Evolutionary conservation across 2,888 invertebrate species (phyloP), one percentile per base, ranked within the genome.

Genomic region (Melikaiella ostensackeni): DNA sequence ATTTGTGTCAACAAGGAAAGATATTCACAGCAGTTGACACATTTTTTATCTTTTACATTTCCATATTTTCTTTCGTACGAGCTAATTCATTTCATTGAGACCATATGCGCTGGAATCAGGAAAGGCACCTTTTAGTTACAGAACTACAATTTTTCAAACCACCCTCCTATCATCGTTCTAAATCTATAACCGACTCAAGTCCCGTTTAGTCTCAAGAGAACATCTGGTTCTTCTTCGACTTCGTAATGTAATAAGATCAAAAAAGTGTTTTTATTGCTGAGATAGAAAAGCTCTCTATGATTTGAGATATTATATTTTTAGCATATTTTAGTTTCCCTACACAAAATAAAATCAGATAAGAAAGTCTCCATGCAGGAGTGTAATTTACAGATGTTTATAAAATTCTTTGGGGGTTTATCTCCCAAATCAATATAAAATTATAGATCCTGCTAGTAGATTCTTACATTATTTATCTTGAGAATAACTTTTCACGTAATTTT

Each of bases 101-200:
- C n/a, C 62, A 35, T n/a, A 13, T 62, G 35, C 3, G 8, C 30
- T 35, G 19, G 9, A n/a, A n/a, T 62, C 19, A 6, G 61, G 30
- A 19, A 16, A 5, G 11, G 35, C 0, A 62, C 11, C 7, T 63
- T 63, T 63, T 63, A 9, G 33, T n/a, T 63, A 35, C n/a, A 35
- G 62, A 70, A 27, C 46, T 46, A 19, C 11, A 70, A 70, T 70
- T 70, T 50, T 70, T 50, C 21, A 30, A 70, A 66, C 30, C n/a
- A 50, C 24, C 50, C 50, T 19, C 30, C 8, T 66, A 50, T 66
- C 30, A 46, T 66, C 38, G 66, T 66, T 66, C 46, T 66, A 30
- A 46, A 66, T 66, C 46, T 66, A 46, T 27, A 66, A 46, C 5
- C 27, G 21, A 11, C 19, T 42, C 19, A 62, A 62, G 62, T 66